phyloP scores from a whole-genome alignment of 1,140 invertebrate genomes.

The Brachionus angularis region DNA sequence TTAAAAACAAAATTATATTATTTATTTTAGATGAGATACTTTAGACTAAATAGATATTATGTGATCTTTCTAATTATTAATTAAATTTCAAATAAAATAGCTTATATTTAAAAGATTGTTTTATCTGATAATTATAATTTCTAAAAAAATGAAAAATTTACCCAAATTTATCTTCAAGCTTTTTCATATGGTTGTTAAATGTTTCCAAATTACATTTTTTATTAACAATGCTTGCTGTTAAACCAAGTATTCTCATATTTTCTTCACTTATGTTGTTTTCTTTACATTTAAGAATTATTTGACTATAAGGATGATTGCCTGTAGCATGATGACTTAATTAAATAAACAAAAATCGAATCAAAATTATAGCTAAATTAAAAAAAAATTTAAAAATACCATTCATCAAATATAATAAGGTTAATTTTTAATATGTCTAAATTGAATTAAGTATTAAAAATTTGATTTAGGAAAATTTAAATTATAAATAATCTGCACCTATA shows the following conservation, averaged over 20 bases:
- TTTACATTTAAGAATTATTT: constrained; percentile 18
- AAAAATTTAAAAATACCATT: constrained; percentile 22
- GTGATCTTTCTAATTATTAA: too few relatives aligned
- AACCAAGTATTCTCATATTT: constrained; percentile 12
- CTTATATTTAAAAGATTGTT: too few relatives aligned
- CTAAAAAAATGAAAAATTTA: background rate
- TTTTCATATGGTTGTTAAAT: constrained; percentile 11
- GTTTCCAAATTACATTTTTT: constrained; percentile 4
- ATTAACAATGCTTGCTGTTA: constrained; percentile 39
- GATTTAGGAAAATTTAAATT: background rate
- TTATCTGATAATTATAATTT: background rate
- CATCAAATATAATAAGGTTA: constrained; percentile 44
- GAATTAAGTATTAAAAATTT: background rate
- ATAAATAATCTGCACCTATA: background rate
- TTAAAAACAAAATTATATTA: too few relatives aligned
- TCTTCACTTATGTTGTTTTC: background rate
- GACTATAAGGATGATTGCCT: constrained; percentile 1
- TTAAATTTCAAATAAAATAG: too few relatives aligned
- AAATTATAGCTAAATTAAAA: background rate
- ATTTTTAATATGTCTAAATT: background rate
- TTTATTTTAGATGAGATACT: too few relatives aligned
- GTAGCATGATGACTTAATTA: constrained; percentile 29
- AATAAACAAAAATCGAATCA: background rate
- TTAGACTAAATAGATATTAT: too few relatives aligned
- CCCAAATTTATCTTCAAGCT: constrained; percentile 24